Base-by-base conservation (phyloP, 92 coral and sea anemone species). In the Phenganax marumi region DNA sequence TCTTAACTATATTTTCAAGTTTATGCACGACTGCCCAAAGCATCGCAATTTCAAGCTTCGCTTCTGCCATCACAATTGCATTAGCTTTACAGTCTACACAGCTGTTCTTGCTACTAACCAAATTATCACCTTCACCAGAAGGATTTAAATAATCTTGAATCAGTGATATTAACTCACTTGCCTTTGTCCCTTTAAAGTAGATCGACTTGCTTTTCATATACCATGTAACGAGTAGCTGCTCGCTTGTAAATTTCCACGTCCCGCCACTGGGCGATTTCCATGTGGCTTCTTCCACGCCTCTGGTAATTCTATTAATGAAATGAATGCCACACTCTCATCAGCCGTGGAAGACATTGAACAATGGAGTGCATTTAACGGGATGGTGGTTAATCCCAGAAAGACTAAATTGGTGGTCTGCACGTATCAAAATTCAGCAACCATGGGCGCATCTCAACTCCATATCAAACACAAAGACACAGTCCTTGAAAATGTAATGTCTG, bases 311-410 rank as follows among this genome's bases (percentile, higher is more conserved):
- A 56, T 56, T 56, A 56, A 56, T 3, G 5, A 56, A 56, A 17
- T 56, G 18, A 56, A 7, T 56, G 63, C 12, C 18, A 16, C 18
- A 56, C 63, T 56, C 63, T 56, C 63, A 7, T 56, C 63, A 56
- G 63, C 63, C 63, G 18, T 56, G 63, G 63, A 56, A 56, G 18
- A 56, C 63, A 56, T 56, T 56, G 63, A 56, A 10, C 63, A 56
- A 56, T 56, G 63, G 63, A 56, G 12, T 56, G 12, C 63, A 16
- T 56, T 21, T 7, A 56, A 56, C 12, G 63, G 63, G 18, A 56
- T 56, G 63, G 63, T 56, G 8, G 63, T 56, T 56, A 8, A 52
- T 13, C 13, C 57, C n/a, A n/a, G 13, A 56, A 16, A 56, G 63
- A 56, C 63, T 16, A 56, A 56, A 56, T 56, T 56, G 63, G 63